These are phyloP conservation scores for Centruroides sculpturatus DNA, from an alignment of 1,140 invertebrate species.

Conservation along the genomic window DNA sequence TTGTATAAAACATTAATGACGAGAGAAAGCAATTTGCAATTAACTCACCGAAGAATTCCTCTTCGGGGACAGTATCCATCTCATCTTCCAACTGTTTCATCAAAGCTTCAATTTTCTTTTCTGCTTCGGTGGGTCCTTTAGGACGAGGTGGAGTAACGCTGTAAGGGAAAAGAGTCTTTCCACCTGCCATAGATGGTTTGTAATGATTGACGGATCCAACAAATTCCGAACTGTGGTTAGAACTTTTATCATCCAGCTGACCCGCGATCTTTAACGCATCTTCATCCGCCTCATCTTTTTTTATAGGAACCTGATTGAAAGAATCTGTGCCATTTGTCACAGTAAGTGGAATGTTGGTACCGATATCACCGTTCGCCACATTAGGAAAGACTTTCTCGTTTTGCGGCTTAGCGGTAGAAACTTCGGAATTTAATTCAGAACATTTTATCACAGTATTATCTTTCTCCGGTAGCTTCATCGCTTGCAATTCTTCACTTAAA, in stretches of 20 bases:
- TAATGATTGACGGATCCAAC: neutral
- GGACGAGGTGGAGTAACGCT: conserved; percentile 56
- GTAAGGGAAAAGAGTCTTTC: conserved; percentile 65
- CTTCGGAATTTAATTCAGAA: too few relatives aligned
- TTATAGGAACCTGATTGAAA: conserved; percentile 1
- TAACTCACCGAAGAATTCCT: conserved; percentile 83
- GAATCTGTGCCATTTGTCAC: conserved; percentile 1
- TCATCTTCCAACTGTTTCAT: conserved; percentile 81
- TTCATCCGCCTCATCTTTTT: neutral
- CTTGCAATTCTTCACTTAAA: too few relatives aligned
- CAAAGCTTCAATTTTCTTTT: conserved; percentile 77
- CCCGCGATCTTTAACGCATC: conserved; percentile 4
- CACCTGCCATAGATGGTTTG: conserved; percentile 25
- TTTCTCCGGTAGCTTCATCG: too few relatives aligned
- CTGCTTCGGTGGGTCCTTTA: conserved; percentile 70
- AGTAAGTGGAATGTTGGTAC: neutral
- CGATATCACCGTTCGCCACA: neutral
- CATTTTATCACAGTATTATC: too few relatives aligned
- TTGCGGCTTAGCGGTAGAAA: too few relatives aligned
- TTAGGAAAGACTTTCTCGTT: too few relatives aligned
- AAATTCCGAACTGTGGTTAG: neutral
- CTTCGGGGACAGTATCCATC: conserved; percentile 86
- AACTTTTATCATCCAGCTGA: neutral
- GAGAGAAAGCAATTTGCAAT: neutral
- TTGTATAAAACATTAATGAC: too few relatives aligned